Evolutionary conservation across 1,140 invertebrate species (phyloP).

Genomic region (Zaprionus capensis): DNA sequence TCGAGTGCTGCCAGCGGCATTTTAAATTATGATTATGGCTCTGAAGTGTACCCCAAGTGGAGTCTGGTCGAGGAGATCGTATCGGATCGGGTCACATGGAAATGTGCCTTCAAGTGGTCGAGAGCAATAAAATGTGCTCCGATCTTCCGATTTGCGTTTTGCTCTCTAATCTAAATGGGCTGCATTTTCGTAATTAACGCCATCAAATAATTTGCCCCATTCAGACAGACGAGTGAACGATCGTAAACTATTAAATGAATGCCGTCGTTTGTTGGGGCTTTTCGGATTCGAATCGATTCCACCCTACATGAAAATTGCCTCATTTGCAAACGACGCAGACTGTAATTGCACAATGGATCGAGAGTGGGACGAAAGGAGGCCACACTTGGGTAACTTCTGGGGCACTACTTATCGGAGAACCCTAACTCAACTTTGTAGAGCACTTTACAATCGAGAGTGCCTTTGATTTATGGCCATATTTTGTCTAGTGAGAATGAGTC

Average conservation of each 20-base stretch:
- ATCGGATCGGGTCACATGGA: slow-evolving; percentile 10
- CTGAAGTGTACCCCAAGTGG: slow-evolving; percentile 14
- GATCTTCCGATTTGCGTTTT: slow-evolving; percentile 39
- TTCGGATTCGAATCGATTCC: slow-evolving; percentile 10
- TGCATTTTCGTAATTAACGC: slow-evolving; percentile 55
- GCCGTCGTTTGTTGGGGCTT: slow-evolving; percentile 24
- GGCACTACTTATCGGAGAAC: background rate
- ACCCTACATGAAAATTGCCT: slow-evolving; percentile 44
- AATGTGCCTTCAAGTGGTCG: slow-evolving; percentile 42
- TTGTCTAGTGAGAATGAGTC: background rate
- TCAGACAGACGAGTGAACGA: slow-evolving; percentile 9
- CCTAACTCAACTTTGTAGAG: background rate
- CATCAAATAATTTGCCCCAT: slow-evolving; percentile 44
- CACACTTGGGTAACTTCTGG: background rate
- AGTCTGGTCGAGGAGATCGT: background rate
- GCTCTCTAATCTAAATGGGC: slow-evolving; percentile 52
- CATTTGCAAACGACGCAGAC: slow-evolving; percentile 12
- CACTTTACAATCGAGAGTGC: background rate
- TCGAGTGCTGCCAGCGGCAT: slow-evolving; percentile 45
- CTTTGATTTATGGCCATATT: slow-evolving; percentile 2
- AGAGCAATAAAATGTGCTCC: slow-evolving; percentile 38
- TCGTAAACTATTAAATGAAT: slow-evolving; percentile 46
- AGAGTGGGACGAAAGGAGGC: background rate
- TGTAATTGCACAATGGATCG: background rate
- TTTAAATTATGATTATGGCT: slow-evolving; percentile 60